These are phyloP conservation scores for Drosophila dives DNA, from an alignment of 2,888 invertebrate genomes.

Conservation along the genomic window DNA sequence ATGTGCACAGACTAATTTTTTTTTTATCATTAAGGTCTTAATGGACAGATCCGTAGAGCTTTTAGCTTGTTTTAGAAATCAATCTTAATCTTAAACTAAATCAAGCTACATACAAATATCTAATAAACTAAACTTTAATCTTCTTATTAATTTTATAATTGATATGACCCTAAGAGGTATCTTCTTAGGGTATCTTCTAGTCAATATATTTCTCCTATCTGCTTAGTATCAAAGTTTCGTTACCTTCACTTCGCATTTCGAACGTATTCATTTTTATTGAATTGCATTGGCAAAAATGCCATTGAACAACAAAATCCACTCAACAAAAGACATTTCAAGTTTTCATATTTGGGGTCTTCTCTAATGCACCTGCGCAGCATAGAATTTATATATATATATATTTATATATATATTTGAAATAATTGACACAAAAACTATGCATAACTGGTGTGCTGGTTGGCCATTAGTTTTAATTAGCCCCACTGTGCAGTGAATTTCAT, in stretches of 20 bases:
- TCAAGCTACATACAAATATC: not conserved
- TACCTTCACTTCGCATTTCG: constrained; percentile 52
- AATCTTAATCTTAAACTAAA: not conserved
- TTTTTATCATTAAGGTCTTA: too few relatives aligned
- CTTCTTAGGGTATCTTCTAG: constrained; percentile 4
- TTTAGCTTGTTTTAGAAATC: not conserved
- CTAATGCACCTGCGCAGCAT: constrained; percentile 26
- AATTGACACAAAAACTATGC: constrained; percentile 2
- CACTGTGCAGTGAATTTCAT: constrained; percentile 46
- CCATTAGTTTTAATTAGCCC: constrained; percentile 72
- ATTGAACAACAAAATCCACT: constrained; percentile 74
- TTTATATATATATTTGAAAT: not conserved
- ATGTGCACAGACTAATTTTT: too few relatives aligned
- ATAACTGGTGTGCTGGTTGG: constrained; percentile 41
- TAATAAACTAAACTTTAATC: not conserved
- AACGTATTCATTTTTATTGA: constrained; percentile 59
- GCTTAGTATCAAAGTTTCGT: constrained; percentile 26
- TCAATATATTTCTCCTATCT: not conserved
- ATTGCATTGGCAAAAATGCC: constrained; percentile 54
- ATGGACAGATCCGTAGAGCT: too few relatives aligned
- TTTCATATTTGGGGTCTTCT: constrained; percentile 11
- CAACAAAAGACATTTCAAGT: constrained; percentile 41
- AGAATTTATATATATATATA: not conserved
- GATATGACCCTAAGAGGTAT: not conserved
- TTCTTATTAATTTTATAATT: not conserved